Evolutionary conservation across 2,888 invertebrate genomes (phyloP), one percentile per base, ranked within the genome.

Genomic region (Steromphala cineraria): DNA sequence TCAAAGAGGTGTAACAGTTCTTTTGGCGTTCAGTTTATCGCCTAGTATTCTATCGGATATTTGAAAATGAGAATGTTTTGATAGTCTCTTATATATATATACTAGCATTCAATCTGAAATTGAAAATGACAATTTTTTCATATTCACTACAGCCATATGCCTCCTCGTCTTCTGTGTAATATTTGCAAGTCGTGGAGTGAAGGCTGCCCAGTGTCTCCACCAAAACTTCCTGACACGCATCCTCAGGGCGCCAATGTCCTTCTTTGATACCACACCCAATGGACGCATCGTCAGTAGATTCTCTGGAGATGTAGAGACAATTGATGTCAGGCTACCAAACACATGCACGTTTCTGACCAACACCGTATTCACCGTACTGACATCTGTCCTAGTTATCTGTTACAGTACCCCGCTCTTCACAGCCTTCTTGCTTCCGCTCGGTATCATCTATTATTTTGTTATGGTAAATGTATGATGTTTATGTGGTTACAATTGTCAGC

Each of bases 221-320:
- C 36, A 15, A 0, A 19, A 74, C 46, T 31, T 74, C 13, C 71
- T 74, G 40, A 74, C 17, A n/a, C 36, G 36, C n/a, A 36, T 74
- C 21, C 71, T 74, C 15, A 74, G 40, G 21, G 17, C 71, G 36
- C 71, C 71, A 0, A 74, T 74, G 71, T 74, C 71, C n/a, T 74
- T 74, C 46, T 74, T 74, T 46, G 71, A 74, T 15, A 74, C 71
- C 15, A 74, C 71, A 10, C 71, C 71, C 17, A 74, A 13, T 19
- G 71, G 71, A 15, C 28, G 46, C 31, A 74, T 74, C 36, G 46
- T 46, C 40, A 40, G 19, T 7, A 15, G 36, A n/a, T 74, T 40
- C 71, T 74, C 71, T 13, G 31, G 10, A 36, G 71, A 74, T 19
- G 36, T 74, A 15, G 71, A 40, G 3, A 46, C 46, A n/a, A 74